Evolutionary conservation across 1,140 invertebrate species (phyloP).

Genomic region (Manduca sexta): DNA sequence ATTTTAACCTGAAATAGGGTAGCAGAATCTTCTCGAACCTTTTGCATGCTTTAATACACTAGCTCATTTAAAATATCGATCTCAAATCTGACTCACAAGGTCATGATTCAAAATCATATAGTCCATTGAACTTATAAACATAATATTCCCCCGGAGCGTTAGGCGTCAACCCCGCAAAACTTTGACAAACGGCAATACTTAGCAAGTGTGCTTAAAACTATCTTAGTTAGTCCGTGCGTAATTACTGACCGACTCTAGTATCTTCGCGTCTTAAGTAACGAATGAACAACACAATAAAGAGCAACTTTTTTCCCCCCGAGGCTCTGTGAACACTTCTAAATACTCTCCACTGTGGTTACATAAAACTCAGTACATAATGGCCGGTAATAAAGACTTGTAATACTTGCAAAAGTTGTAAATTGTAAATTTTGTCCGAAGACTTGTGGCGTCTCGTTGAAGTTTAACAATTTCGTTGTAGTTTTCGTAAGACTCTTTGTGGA

Average conservation of each 20-base stretch:
- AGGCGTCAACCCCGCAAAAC: not conserved
- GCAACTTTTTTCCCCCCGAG: constrained; percentile 32
- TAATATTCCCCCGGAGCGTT: not conserved
- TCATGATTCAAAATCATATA: no score
- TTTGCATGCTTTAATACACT: no score
- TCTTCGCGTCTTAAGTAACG: constrained; percentile 4
- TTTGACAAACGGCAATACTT: no score
- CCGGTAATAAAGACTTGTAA: constrained; percentile 16
- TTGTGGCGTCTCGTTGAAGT: not conserved
- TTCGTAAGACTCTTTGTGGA: no score
- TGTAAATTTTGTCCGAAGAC: constrained; percentile 12
- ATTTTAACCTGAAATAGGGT: no score
- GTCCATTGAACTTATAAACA: no score
- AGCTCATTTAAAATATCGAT: no score
- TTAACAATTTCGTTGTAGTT: no score
- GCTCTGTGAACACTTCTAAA: constrained; percentile 18
- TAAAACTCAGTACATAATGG: constrained; percentile 36
- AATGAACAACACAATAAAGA: constrained; percentile 4
- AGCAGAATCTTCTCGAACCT: no score
- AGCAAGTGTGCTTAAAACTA: no score
- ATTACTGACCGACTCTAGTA: constrained; percentile 3
- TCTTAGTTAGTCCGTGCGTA: constrained; percentile 6
- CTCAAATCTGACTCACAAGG: no score
- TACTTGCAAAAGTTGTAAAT: constrained; percentile 20
- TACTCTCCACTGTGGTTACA: constrained; percentile 26